Percentiles rank a stretch among this genome's conserved stretches.
These are phyloP conservation scores for Byasa hedistus DNA, from an alignment of 2,888 invertebrate genomes.

Conservation along the genomic window DNA sequence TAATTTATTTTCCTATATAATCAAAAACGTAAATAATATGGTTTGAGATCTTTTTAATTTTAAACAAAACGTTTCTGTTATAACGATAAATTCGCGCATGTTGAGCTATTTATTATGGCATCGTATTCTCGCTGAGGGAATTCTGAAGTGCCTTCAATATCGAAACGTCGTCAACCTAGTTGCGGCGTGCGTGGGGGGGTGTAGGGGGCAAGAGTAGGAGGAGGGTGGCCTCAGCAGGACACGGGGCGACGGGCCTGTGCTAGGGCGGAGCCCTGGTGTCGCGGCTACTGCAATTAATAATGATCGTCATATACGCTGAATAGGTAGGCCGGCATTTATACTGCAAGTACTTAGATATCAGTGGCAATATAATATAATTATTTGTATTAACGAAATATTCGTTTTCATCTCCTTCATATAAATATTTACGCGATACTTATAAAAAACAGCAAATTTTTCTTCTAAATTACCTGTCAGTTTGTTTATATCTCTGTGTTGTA, in stretches of 20 bases:
- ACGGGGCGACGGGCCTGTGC: slow-evolving; percentile 32
- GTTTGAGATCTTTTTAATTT: too few relatives aligned
- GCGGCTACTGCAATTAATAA: slow-evolving; percentile 58
- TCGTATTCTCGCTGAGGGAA: slow-evolving; percentile 62
- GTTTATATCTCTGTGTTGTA: too few relatives aligned
- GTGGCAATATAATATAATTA: not conserved
- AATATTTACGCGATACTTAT: too few relatives aligned
- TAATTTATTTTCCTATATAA: too few relatives aligned
- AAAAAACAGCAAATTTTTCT: too few relatives aligned
- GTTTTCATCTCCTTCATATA: too few relatives aligned
- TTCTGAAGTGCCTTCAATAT: slow-evolving; percentile 74
- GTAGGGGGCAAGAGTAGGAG: not conserved
- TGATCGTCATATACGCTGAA: slow-evolving; percentile 55
- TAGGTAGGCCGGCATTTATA: slow-evolving; percentile 31
- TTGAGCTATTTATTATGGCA: slow-evolving; percentile 65
- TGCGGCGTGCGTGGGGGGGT: slow-evolving; percentile 47
- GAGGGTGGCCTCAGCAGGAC: slow-evolving; percentile 27
- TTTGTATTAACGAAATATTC: too few relatives aligned
- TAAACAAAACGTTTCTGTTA: too few relatives aligned
- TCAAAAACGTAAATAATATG: too few relatives aligned
- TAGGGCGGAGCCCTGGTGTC: slow-evolving; percentile 34
- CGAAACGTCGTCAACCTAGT: slow-evolving; percentile 73
- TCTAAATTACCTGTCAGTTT: too few relatives aligned
- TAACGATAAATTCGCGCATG: slow-evolving; percentile 44
- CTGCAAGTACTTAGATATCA: slow-evolving; percentile 14